Evolutionary conservation across 2,113 vertebrate genomes (phyloP).

Genomic region (Hystrix brachyura): DNA sequence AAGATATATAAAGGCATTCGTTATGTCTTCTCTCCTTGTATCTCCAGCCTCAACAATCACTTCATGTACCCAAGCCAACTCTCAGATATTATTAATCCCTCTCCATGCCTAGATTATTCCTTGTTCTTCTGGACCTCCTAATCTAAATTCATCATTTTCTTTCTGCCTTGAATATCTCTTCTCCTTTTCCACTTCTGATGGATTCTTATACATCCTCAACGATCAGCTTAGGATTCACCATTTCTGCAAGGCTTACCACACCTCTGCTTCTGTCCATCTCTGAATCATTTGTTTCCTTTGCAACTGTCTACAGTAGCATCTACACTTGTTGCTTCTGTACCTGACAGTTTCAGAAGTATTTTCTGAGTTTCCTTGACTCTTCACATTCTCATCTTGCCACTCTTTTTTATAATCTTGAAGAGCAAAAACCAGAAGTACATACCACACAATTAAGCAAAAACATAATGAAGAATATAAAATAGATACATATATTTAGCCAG

Average conservation of each 20-base stretch:
- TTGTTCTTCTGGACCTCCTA: conserved; percentile 29
- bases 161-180: conserved; percentile 42
- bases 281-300: conserved; percentile 43
- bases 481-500: neutral
- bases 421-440: conserved; percentile 6
- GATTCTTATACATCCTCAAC: conserved; percentile 31
- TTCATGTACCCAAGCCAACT: neutral
- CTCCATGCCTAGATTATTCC: neutral
- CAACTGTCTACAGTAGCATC: conserved; percentile 30
- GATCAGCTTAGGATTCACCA: neutral
- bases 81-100: neutral
- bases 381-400: conserved; percentile 26
- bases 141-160: conserved; percentile 56
- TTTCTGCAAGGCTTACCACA: neutral
- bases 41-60: neutral
- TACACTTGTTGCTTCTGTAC: neutral
- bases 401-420: neutral
- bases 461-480: neutral
- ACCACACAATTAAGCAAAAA: neutral
- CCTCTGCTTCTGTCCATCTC: neutral
- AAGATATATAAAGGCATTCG: neutral
- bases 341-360: conserved; percentile 33
- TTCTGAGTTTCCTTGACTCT: conserved; percentile 17
- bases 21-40: neutral
- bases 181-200: conserved; percentile 35